Base-by-base conservation (phyloP, 2,797 vertebrate genomes). In the Smutsia gigantea region DNA sequence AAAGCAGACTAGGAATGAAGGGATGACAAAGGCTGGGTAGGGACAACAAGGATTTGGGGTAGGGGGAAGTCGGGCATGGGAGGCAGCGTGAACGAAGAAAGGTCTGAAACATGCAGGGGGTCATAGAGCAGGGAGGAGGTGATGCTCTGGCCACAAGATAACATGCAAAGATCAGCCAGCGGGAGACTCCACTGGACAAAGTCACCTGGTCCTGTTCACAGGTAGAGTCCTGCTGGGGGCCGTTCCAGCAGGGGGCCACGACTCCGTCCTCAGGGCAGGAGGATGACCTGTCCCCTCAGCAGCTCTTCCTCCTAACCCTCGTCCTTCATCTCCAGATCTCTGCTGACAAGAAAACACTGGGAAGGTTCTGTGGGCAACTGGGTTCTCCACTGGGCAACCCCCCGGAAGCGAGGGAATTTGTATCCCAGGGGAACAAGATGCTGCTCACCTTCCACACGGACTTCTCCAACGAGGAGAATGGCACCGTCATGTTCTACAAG, bases 401-500 rank as follows among this genome's bases (percentile, higher is more conserved):
- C 55, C 99, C 99, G 0, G 98, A 98, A 87, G 88, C 51, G 34
- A 98, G 93, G 31, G 96, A 97, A 31, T 98, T 99, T 95, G 9
- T 98, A 0, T 99, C 99, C 5, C 89, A 96, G 59, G 98, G 98
- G 61, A 99, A 98, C 95, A 98, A 89, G 86, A 99, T 99, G 98
- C 97, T 96, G 19, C 55, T 99, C 83, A 96, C 49, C 1, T 99
- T 99, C 93, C 98, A 95, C 64, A 99, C 99, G 0, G 98, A 99
- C 87, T 98, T 99, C 96, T 99, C 98, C 97, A 99, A 99, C 0
- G 98, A 99, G 68, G 98, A 99, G 64, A 98, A 98, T 0, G 98
- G 98, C 78, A 97, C 97, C 21, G 6, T 97, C 66, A 92, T 99
- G 97, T 98, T 98, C 81, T 98, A 99, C 85, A 98, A 93, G 83